Percentiles rank a stretch among this genome's conserved stretches.
phyloP scores from a whole-genome alignment of 2,888 invertebrate species.

The Drosophila longiperda region DNA sequence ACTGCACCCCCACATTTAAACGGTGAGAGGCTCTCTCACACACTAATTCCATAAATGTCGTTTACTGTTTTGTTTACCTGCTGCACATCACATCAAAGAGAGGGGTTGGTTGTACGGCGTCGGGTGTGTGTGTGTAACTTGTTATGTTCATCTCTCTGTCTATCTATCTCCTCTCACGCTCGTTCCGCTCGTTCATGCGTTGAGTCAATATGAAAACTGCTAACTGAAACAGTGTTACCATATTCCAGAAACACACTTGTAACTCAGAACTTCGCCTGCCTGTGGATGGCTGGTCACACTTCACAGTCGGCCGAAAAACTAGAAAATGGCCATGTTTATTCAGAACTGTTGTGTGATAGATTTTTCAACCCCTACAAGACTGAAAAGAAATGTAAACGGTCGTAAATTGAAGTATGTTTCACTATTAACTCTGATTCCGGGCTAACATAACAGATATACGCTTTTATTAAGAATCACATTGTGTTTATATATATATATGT shows the following conservation, averaged over 20 bases:
- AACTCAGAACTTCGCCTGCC: constrained; percentile 13
- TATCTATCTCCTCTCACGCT: constrained; percentile 3
- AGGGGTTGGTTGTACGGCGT: constrained; percentile 39
- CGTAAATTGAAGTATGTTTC: constrained; percentile 30
- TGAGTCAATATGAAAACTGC: constrained; percentile 23
- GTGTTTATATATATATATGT: background rate
- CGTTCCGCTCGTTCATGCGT: constrained; percentile 51
- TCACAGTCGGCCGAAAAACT: constrained; percentile 20
- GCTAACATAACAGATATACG: constrained; percentile 21
- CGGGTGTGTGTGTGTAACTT: constrained; percentile 33
- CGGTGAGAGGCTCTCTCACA: constrained; percentile 45
- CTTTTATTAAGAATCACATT: constrained; percentile 24
- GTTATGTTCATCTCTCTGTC: constrained; percentile 17
- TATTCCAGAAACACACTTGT: constrained; percentile 44
- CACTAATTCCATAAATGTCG: constrained; percentile 47
- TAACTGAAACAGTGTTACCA: constrained; percentile 34
- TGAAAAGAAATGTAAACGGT: constrained; percentile 16
- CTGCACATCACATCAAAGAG: constrained; percentile 42
- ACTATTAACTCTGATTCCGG: constrained; percentile 38
- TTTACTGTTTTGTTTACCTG: constrained; percentile 71
- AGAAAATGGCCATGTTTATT: constrained; percentile 47
- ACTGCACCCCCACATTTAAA: constrained; percentile 50
- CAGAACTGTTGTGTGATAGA: constrained; percentile 24
- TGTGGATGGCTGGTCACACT: constrained; percentile 47
- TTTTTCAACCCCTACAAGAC: constrained; percentile 44